phyloP scores from a whole-genome alignment of 2,113 vertebrate species.

The Casuarius casuarius region DNA sequence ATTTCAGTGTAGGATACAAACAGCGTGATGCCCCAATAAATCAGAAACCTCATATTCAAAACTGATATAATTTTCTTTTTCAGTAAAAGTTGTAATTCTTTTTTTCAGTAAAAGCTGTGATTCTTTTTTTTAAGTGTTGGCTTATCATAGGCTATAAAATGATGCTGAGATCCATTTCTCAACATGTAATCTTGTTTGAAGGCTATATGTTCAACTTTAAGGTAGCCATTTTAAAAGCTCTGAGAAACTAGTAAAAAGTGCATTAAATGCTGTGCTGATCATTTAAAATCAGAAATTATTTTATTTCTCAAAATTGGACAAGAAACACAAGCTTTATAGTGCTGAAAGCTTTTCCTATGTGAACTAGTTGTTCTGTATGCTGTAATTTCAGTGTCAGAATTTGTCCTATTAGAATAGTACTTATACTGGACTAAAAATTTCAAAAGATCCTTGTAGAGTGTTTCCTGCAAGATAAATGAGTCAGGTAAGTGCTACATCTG shows the following conservation, averaged over 20 bases:
- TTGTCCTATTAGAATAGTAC: background rate
- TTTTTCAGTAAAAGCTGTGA: background rate
- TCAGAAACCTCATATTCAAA: slow-evolving; percentile 28
- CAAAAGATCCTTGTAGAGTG: background rate
- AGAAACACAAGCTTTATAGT: background rate
- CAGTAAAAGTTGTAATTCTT: background rate
- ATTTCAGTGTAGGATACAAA: background rate
- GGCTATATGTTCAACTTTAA: background rate
- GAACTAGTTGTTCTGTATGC: background rate
- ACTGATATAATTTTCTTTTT: slow-evolving; percentile 41
- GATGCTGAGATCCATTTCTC: background rate
- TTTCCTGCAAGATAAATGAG: background rate
- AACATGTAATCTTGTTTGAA: slow-evolving; percentile 7
- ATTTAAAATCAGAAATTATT: background rate
- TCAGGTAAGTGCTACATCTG: background rate
- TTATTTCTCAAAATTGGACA: background rate
- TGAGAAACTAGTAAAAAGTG: background rate
- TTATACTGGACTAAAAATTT: background rate
- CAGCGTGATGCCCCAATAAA: slow-evolving; percentile 31
- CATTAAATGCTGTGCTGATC: background rate
- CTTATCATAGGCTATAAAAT: background rate
- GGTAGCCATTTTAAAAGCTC: background rate
- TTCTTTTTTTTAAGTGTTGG: background rate
- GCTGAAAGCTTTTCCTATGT: background rate
- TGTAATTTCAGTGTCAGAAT: background rate